Percentiles rank a stretch among this genome's conserved stretches.
These are phyloP conservation scores for Stichopus chloronotus DNA, from an alignment of 35 echinoderm and acorn worm species.

Conservation along the genomic window DNA sequence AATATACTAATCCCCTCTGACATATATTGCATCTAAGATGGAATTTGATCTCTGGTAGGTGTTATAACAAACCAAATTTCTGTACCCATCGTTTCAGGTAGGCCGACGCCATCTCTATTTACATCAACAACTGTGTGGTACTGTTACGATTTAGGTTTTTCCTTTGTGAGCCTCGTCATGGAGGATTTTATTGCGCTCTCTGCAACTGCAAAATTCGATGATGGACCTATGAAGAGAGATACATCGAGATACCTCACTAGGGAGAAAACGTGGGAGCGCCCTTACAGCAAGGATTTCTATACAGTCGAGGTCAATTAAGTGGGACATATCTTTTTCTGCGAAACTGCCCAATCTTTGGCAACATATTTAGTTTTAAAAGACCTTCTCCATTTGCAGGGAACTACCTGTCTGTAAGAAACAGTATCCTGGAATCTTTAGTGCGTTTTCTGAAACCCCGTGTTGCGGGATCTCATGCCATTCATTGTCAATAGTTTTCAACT, in stretches of 20 bases:
- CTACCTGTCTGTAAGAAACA: not conserved
- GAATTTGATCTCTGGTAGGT: not conserved
- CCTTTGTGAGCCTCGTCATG: not conserved
- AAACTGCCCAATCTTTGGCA: not conserved
- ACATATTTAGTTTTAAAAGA: not conserved
- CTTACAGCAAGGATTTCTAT: not conserved
- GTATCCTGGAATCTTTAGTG: not conserved
- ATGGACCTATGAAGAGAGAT: not conserved
- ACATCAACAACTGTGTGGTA: not conserved
- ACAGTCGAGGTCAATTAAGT: not conserved
- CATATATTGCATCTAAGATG: not conserved
- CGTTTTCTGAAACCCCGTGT: not conserved
- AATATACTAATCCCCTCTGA: not conserved
- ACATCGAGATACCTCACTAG: not conserved
- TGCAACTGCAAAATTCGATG: not conserved
- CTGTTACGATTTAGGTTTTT: not conserved
- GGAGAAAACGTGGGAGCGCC: not conserved
- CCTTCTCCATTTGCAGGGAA: not conserved
- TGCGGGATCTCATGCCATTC: not conserved
- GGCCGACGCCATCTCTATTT: not conserved
- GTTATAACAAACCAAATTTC: not conserved
- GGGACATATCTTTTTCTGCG: not conserved
- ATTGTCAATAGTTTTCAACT: not conserved
- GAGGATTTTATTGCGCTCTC: not conserved
- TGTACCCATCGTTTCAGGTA: conserved; percentile 19